Evolutionary conservation across 2,113 vertebrate species (phyloP), one percentile per base, ranked within the genome.

Genomic region (Daboia siamensis): DNA sequence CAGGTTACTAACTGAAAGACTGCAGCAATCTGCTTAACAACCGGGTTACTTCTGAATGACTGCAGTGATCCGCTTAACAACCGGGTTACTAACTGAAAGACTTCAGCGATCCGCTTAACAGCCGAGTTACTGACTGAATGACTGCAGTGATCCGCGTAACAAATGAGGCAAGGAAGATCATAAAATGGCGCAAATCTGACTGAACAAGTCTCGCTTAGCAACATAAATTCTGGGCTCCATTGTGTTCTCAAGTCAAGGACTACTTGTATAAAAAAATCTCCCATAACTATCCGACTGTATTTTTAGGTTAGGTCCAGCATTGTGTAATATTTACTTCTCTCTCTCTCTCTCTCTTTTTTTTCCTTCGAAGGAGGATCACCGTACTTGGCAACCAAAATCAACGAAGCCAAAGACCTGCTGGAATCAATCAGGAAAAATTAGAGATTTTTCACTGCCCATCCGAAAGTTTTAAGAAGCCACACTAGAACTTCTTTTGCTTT

Each of bases 311-410:
- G 91, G 69, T 88, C 87, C 12, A 69, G 21, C 80, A 84, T 91
- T 11, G 6, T 92, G 12, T 51, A 90, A 90, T 74, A 74, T 74
- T 21, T 24, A 69, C 59, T 88, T 52, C 93, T 74, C 69, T 90
- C 33, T 87, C 46, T 96, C 93, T 92, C 59, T 48, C 90, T 23
- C 4, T 17, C 21, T 88, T 6, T 29, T n/a, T 54, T 94, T 90
- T 90, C 9, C 5, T 10, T 20, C 87, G 94, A 93, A 99, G 98
- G 98, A 96, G 98, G 98, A 95, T 99, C 98, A 55, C 98, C 98
- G 55, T 98, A 98, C 95, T 96, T 99, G 94, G 98, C 98, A 93
- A 97, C 97, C 92, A 99, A 99, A 97, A 98, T 98, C 96, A 98
- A 98, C 87, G 98, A 98, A 97, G 98, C 98, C 39, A 99, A 98